phyloP scores from a whole-genome alignment of 2,113 vertebrate genomes.

The Phasianus colchicus region DNA sequence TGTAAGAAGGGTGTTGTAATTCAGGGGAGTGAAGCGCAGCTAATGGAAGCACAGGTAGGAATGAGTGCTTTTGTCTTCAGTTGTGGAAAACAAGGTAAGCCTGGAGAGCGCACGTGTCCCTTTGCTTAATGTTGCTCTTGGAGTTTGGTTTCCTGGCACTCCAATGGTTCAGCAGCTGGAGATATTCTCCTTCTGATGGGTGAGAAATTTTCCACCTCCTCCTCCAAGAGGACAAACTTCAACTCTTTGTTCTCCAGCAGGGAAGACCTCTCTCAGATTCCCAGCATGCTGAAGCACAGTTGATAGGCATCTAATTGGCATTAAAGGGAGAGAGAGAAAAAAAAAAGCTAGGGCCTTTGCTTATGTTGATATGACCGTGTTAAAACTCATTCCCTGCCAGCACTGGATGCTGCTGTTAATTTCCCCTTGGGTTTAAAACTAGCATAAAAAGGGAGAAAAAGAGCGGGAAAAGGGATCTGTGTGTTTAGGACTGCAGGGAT shows the following conservation, averaged over 20 bases:
- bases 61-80: not conserved
- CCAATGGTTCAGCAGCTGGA: rapidly evolving
- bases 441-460: not conserved
- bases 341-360: not conserved
- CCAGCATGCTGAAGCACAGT: not conserved
- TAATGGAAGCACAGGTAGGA: not conserved
- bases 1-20: not conserved
- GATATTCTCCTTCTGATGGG: rapidly evolving
- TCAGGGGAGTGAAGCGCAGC: not conserved
- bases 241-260: not conserved
- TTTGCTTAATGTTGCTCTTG: rapidly evolving
- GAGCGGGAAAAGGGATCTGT: not conserved
- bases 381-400: not conserved
- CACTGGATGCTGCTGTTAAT: not conserved
- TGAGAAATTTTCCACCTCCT: not conserved
- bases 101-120: not conserved
- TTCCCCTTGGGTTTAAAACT: not conserved
- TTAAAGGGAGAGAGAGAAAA: not conserved
- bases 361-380: rapidly evolving
- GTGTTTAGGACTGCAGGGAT: not conserved
- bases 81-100: not conserved
- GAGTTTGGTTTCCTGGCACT: not conserved
- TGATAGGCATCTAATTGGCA: rapidly evolving
- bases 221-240: not conserved
- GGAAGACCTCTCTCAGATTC: not conserved